Percentiles rank a stretch among this genome's conserved stretches.
These are phyloP conservation scores for Lepisosteus osseus DNA, from an alignment of 2,113 vertebrate species.

Conservation along the genomic window DNA sequence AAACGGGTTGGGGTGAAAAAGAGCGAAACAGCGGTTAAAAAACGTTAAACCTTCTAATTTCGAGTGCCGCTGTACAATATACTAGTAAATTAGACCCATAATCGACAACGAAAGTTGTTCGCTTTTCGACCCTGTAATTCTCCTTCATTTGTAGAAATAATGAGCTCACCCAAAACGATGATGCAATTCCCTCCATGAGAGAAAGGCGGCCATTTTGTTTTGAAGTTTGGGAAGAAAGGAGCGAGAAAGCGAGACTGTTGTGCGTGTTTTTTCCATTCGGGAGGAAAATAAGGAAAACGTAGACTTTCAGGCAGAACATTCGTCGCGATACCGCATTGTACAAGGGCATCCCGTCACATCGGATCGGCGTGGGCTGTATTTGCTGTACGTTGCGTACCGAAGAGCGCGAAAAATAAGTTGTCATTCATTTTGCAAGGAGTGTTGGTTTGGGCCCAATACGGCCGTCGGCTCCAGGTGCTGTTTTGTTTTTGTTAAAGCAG, in stretches of 20 bases:
- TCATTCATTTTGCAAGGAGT: constrained; percentile 50
- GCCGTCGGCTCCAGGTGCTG: not conserved
- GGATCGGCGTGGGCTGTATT: not conserved
- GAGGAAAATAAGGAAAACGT: not conserved
- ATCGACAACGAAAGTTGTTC: too few species aligned
- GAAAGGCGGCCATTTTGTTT: constrained; percentile 69
- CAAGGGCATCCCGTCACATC: not conserved
- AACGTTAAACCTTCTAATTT: too few species aligned
- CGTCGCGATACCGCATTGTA: not conserved
- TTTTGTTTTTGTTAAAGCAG: not conserved
- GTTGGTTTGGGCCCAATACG: constrained; percentile 22
- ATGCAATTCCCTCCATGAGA: constrained; percentile 52
- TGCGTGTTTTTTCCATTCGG: not conserved
- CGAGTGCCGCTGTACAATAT: too few species aligned
- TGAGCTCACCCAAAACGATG: constrained; percentile 40
- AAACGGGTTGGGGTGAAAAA: too few species aligned
- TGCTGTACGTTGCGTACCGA: not conserved
- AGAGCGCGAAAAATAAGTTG: constrained; percentile 15
- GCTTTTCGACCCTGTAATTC: not conserved
- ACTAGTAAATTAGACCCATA: too few species aligned
- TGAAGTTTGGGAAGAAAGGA: constrained; percentile 47
- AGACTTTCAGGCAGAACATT: too few species aligned
- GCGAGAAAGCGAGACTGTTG: constrained; percentile 25
- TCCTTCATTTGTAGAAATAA: not conserved
- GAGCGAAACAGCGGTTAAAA: too few species aligned